phyloP scores from a whole-genome alignment of 2,797 vertebrate genomes.

The Fundulus diaphanus region DNA sequence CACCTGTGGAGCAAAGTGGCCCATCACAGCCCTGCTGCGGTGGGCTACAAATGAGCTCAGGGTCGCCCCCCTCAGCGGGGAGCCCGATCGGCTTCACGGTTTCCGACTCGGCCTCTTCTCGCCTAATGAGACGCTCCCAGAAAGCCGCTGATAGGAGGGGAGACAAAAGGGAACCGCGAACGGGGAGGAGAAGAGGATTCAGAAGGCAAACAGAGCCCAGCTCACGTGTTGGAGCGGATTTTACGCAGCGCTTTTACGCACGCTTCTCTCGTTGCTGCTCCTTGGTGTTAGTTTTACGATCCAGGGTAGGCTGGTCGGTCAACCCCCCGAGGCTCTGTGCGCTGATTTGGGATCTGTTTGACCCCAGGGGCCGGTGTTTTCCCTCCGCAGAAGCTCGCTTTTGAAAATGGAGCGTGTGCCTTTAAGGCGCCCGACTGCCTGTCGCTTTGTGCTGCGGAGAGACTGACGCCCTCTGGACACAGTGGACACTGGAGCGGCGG shows the following conservation, averaged over 20 bases:
- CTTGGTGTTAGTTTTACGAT: not conserved
- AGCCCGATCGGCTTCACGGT: constrained; percentile 42
- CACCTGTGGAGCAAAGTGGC: constrained; percentile 41
- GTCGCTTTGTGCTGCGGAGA: constrained; percentile 72
- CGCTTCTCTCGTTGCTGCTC: not conserved
- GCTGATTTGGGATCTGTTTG: constrained; percentile 18
- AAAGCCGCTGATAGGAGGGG: constrained; percentile 43
- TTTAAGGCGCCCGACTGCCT: constrained; percentile 81
- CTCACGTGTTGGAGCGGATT: constrained; percentile 18
- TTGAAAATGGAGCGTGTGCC: constrained; percentile 76
- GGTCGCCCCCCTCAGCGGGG: constrained; percentile 49
- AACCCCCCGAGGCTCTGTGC: not conserved
- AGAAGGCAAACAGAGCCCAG: constrained; percentile 11
- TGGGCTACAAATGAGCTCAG: constrained; percentile 30
- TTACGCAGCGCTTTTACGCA: constrained; percentile 52
- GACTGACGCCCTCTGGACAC: constrained; percentile 80
- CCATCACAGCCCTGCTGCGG: constrained; percentile 4
- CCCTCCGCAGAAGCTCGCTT: constrained; percentile 30
- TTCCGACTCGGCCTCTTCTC: constrained; percentile 57
- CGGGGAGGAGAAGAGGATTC: constrained; percentile 25
- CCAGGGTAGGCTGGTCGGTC: not conserved
- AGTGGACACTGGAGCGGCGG: constrained; percentile 68
- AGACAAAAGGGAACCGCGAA: constrained; percentile 56
- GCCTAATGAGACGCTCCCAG: constrained; percentile 60
- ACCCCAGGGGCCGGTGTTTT: constrained; percentile 45